Evolutionary conservation across 2,797 vertebrate genomes (phyloP).

Genomic region (Sebastes hubbsi): DNA sequence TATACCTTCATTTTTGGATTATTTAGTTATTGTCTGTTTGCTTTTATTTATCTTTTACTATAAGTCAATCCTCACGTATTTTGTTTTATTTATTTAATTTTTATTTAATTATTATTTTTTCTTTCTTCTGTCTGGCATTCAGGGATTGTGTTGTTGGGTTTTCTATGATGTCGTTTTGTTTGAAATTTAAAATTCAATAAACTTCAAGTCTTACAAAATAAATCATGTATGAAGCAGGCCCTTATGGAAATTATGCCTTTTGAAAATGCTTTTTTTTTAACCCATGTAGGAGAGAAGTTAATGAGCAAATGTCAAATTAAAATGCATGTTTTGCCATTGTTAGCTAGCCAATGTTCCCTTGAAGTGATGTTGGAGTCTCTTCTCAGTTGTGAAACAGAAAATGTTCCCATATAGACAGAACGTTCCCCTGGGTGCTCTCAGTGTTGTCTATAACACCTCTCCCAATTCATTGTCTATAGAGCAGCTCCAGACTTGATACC

Average conservation of each 20-base stretch:
- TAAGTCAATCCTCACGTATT: rapidly evolving
- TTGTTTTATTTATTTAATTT: neutral
- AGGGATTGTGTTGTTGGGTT: neutral
- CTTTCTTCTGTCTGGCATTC: neutral
- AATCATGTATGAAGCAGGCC: neutral
- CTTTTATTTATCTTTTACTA: neutral
- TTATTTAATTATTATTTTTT: neutral
- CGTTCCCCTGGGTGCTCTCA: too few relatives aligned
- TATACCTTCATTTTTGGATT: neutral
- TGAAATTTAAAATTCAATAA: neutral
- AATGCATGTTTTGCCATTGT: too few relatives aligned
- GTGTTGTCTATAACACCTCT: too few relatives aligned
- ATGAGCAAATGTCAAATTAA: too few relatives aligned
- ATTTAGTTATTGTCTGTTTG: neutral
- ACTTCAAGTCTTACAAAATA: neutral
- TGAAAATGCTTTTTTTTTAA: neutral
- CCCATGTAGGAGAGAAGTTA: too few relatives aligned
- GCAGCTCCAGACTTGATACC: too few relatives aligned
- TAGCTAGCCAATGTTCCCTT: too few relatives aligned
- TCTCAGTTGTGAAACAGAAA: too few relatives aligned
- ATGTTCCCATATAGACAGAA: too few relatives aligned
- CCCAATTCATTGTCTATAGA: too few relatives aligned
- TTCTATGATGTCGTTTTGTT: neutral
- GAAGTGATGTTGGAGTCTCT: too few relatives aligned
- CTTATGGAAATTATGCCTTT: neutral